phyloP scores from a whole-genome alignment of 2,113 vertebrate species.

The Oxyura jamaicensis region DNA sequence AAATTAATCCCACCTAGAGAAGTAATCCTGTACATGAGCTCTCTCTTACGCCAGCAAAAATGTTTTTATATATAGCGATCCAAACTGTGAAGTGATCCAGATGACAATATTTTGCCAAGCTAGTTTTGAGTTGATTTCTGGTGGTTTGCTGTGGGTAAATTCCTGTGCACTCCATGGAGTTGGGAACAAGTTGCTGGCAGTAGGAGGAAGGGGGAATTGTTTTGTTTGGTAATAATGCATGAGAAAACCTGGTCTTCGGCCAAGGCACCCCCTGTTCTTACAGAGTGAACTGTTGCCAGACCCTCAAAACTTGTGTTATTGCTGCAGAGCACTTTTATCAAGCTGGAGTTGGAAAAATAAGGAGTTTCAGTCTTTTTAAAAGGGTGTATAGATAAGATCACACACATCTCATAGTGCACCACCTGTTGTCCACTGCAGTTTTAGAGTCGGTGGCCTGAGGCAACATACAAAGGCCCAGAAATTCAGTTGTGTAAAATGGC shows the following conservation, averaged over 20 bases:
- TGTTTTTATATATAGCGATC: background rate
- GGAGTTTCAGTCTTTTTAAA: background rate
- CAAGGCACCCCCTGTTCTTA: background rate
- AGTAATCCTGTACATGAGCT: background rate
- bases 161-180: conserved; percentile 1
- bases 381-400: accelerated
- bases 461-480: background rate
- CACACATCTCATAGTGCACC: background rate
- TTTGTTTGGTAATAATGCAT: background rate
- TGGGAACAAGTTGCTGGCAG: background rate
- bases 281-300: background rate
- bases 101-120: conserved; percentile 2
- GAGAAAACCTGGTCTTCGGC: background rate
- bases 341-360: background rate
- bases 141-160: background rate
- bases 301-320: background rate
- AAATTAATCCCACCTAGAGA: background rate
- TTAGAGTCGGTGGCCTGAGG: background rate
- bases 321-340: background rate
- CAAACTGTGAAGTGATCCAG: background rate
- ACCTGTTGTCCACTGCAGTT: accelerated
- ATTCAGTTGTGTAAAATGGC: background rate
- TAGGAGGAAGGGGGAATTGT: background rate
- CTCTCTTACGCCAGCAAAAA: background rate
- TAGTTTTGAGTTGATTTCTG: conserved; percentile 4